Percentiles rank a stretch among this genome's conserved stretches.
Evolutionary conservation across 2,888 invertebrate species (phyloP).

Genomic region (Nycteola revayana): DNA sequence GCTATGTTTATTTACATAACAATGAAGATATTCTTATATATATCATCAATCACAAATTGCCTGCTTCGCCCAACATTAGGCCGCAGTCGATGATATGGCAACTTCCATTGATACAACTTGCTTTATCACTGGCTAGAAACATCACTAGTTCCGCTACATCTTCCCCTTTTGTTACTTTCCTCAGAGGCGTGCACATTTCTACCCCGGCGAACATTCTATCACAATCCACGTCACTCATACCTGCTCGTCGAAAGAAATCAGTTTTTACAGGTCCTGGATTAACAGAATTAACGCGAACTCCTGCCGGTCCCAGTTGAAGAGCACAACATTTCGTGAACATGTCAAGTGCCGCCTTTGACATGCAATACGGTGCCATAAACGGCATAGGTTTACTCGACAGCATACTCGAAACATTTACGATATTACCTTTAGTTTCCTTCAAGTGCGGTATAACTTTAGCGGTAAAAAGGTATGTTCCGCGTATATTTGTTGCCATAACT

Average conservation of each 20-base stretch:
- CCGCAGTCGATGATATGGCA: conserved; percentile 58
- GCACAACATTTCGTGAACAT: conserved; percentile 64
- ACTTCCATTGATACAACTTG: conserved; percentile 56
- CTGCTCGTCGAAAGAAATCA: conserved; percentile 50
- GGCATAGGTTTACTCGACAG: conserved; percentile 47
- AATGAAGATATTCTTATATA: conserved; percentile 15
- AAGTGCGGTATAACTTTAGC: conserved; percentile 49
- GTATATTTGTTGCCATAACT: conserved; percentile 57
- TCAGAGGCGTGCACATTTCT: conserved; percentile 43
- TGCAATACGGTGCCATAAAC: conserved; percentile 54
- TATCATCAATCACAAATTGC: conserved; percentile 36
- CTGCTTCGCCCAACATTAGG: conserved; percentile 45
- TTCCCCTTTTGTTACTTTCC: conserved; percentile 45
- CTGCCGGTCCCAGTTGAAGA: conserved; percentile 49
- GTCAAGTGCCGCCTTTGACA: conserved; percentile 66
- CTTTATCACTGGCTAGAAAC: conserved; percentile 59
- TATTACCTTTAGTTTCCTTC: conserved; percentile 52
- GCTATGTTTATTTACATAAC: neutral
- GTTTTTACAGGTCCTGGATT: conserved; percentile 64
- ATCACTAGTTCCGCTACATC: conserved; percentile 58
- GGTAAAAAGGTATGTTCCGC: conserved; percentile 56
- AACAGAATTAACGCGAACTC: conserved; percentile 62
- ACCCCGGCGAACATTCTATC: conserved; percentile 43
- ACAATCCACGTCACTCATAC: conserved; percentile 45
- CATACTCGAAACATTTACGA: conserved; percentile 62